Base-by-base conservation (phyloP, 1,140 invertebrate species). In the Diplogasteroides magnus region DNA sequence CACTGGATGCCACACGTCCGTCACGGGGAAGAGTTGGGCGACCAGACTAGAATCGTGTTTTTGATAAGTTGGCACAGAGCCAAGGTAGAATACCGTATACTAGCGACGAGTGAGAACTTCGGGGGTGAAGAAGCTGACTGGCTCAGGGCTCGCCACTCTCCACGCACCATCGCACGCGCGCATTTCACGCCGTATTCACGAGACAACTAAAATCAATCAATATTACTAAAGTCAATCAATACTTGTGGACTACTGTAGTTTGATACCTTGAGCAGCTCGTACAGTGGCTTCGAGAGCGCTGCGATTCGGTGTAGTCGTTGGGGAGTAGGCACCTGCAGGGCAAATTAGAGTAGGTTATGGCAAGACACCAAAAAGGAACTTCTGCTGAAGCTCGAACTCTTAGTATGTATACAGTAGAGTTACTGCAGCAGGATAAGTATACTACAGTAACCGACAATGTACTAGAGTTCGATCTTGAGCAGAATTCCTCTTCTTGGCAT, bases 1-100 rank as follows among this genome's bases (percentile, higher is more conserved):
- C 1, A 76, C 73, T 6, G 74, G 74, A 60, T 76, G 74, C 63
- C 64, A 76, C 14, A 19, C 55, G 48, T 76, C 74, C 0, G 70
- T 60, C 3, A 69, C 69, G 25, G 74, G 74, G 31, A 76, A 76
- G 0, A 76, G 73, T 2, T 57, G 23, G 26, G 74, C 56, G 26
- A 75, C 68, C 3, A 72, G 60, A 14, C 57, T 56, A 60, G 57
- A 27, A 19, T 56, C n/a, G n/a, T n/a, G n/a, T n/a, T n/a, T n/a
- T n/a, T n/a, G n/a, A n/a, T n/a, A n/a, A n/a, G n/a, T n/a, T n/a
- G n/a, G n/a, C n/a, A n/a, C n/a, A n/a, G n/a, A n/a, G n/a, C n/a
- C n/a, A n/a, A n/a, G n/a, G n/a, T n/a, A n/a, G n/a, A n/a, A n/a
- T n/a, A 63, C 61, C 64, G 31, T 3, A 65, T 31, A 37, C 25